Evolutionary conservation across 2,888 invertebrate species (phyloP), one percentile per base, ranked within the genome.

Genomic region (Chymomyza caudatula): DNA sequence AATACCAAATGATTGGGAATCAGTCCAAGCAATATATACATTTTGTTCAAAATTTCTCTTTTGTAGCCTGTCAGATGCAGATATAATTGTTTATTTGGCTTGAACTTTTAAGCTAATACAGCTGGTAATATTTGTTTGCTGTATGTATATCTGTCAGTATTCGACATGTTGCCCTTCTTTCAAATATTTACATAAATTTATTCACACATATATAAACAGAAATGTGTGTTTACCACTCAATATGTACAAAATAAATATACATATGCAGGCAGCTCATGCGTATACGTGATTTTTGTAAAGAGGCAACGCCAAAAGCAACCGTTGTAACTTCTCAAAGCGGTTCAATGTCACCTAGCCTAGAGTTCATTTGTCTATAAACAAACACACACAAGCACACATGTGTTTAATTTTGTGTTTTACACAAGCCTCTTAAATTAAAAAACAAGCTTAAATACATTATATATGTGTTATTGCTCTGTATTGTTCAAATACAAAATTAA

Each of bases 251-350:
- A 37, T 37, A 37, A 37, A 37, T 37, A 37, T 25, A 25, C 6
- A 25, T 37, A 37, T 37, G 29, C 29, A 37, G 29, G 29, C 29
- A 37, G 29, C 29, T 11, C 20, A 11, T 55, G 69, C 80, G 80
- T 77, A 78, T 78, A 70, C 77, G 73, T 77, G 80, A 79, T 78
- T 59, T 65, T 4, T 47, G 2, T n/a, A 37, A 37, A 37, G 29
- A 37, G 29, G 11, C 29, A 37, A 37, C 29, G 29, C 29, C 29
- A 37, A 37, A 37, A 37, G 29, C 29, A 37, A 37, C 29, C 29
- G 11, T 11, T 37, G 29, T 37, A 37, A 37, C 29, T 37, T 37
- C 11, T 37, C 29, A 37, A 37, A 44, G 25, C 47, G 17, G 37
- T 44, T 72, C 68, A 63, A 62, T 62, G 65, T 22, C 69, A 65